These are phyloP conservation scores for Druon quercuslanigerum DNA, from an alignment of 1,140 invertebrate species.

Conservation along the genomic window DNA sequence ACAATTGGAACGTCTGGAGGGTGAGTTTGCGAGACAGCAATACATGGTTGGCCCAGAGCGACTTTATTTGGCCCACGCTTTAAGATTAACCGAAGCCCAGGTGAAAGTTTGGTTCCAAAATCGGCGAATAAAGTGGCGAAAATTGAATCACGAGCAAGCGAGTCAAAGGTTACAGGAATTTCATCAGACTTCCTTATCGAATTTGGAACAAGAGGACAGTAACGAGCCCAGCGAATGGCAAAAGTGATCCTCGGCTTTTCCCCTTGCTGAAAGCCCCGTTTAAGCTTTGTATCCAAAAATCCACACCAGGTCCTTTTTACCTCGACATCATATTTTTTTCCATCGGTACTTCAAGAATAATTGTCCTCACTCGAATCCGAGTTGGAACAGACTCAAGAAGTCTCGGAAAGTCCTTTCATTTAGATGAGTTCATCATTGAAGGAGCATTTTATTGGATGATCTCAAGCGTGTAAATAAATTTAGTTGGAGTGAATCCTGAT, in stretches of 20 bases:
- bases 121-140: slow-evolving; percentile 96
- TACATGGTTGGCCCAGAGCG: slow-evolving; percentile 97
- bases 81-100: slow-evolving; percentile 93
- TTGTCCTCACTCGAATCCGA: neutral
- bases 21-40: slow-evolving; percentile 94
- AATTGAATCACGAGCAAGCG: slow-evolving; percentile 93
- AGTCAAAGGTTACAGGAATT: slow-evolving; percentile 89
- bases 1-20: slow-evolving; percentile 92
- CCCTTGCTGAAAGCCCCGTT: neutral
- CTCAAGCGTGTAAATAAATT: too few relatives aligned
- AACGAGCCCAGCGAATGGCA: slow-evolving; percentile 70
- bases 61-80: slow-evolving; percentile 89
- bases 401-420: too few relatives aligned
- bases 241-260: slow-evolving; percentile 41
- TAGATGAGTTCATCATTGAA: too few relatives aligned
- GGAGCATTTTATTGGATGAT: too few relatives aligned
- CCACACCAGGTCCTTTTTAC: neutral
- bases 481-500: too few relatives aligned
- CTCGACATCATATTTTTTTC: neutral
- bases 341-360: neutral
- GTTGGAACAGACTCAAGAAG: too few relatives aligned
- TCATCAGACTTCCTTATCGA: slow-evolving; percentile 76
- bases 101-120: slow-evolving; percentile 99
- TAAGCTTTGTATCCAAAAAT: slow-evolving; percentile 1
- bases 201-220: slow-evolving; percentile 69